A percentile compares a stretch with the other conserved stretches of the same genome.
Conservation (phyloP, 2,113 vertebrate genomes). For the Bubo blakistoni region DNA sequence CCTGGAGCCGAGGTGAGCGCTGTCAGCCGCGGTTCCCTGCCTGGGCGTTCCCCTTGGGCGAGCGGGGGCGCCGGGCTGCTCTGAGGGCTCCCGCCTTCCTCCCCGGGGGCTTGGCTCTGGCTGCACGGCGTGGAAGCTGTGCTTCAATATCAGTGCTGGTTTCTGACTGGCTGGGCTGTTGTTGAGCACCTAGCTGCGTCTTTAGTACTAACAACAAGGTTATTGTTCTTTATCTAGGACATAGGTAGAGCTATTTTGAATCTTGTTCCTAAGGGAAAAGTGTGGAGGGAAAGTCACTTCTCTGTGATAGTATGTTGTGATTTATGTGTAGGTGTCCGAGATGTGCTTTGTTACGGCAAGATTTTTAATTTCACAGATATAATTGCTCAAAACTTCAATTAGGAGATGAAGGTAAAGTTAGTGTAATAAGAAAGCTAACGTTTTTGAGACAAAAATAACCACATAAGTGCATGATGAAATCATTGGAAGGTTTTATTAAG, state of each 20-base stretch:
- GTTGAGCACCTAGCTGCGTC: fast-evolving
- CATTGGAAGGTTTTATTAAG: background rate
- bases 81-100: fast-evolving
- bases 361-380: fast-evolving
- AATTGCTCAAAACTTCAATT: background rate
- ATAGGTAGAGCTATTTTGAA: background rate
- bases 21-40: fast-evolving
- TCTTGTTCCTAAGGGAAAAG: background rate
- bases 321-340: fast-evolving
- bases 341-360: fast-evolving
- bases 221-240: background rate
- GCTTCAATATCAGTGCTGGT: background rate
- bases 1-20: background rate
- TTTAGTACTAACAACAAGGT: fast-evolving
- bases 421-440: fast-evolving
- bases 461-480: background rate
- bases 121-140: too few species aligned
- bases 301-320: fast-evolving
- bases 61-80: too few species aligned
- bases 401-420: background rate
- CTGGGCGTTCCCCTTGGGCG: fast-evolving
- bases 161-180: background rate
- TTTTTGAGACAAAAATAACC: background rate
- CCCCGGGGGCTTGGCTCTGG: too few species aligned
- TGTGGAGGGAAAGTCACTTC: fast-evolving